Evolutionary conservation across 2,797 vertebrate species (phyloP).

Genomic region (Chrysocyon brachyurus): DNA sequence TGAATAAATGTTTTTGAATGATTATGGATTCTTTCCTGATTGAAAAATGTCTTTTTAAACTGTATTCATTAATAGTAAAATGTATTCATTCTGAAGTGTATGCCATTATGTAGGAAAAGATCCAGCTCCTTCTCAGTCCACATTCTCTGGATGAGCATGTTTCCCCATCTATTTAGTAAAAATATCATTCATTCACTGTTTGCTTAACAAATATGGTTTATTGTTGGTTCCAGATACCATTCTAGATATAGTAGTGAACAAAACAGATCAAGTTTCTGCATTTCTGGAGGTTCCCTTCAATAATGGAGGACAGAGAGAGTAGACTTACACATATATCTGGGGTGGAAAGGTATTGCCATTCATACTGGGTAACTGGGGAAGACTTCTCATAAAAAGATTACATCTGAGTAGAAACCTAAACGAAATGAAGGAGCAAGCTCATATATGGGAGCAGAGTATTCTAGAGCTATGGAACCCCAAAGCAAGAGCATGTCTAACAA

Average conservation of each 20-base stretch:
- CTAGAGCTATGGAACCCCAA: neutral
- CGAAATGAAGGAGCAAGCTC: neutral
- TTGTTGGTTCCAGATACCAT: neutral
- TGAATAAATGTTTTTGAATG: neutral
- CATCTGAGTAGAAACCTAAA: neutral
- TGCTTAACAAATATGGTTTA: neutral
- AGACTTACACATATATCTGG: neutral
- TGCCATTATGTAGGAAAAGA: neutral
- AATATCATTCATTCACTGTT: neutral
- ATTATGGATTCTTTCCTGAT: neutral
- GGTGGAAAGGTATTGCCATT: neutral
- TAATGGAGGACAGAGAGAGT: neutral
- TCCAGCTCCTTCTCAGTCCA: neutral
- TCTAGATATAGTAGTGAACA: neutral
- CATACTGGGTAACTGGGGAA: neutral
- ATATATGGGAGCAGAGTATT: neutral
- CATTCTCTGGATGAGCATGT: neutral
- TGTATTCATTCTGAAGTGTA: conserved; percentile 5
- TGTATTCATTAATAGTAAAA: neutral
- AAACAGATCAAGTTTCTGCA: neutral
- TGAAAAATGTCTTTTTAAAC: conserved; percentile 33
- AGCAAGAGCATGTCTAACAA: neutral
- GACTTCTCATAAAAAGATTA: neutral
- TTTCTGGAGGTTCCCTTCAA: neutral
- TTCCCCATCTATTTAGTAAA: neutral